phyloP scores from a whole-genome alignment of 2,113 vertebrate genomes.

The Carollia perspicillata region DNA sequence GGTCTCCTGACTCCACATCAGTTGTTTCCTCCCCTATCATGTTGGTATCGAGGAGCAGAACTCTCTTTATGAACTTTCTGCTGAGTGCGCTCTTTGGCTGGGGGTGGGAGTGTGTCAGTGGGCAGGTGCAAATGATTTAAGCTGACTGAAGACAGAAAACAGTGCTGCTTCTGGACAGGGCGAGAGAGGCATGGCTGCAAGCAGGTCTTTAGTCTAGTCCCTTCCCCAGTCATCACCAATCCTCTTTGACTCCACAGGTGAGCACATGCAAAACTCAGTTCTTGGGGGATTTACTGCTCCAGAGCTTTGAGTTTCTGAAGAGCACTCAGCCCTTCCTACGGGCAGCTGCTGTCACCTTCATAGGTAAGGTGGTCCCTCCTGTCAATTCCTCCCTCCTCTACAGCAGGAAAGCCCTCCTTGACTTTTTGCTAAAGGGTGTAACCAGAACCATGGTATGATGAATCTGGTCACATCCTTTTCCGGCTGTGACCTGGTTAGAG shows the following conservation, averaged over 20 bases:
- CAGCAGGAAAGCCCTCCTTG: not conserved
- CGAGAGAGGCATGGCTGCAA: too few relatives aligned
- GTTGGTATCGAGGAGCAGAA: too few relatives aligned
- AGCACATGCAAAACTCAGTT: not conserved
- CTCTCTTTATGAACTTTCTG: not conserved
- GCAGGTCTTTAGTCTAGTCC: not conserved
- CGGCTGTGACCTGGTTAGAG: not conserved
- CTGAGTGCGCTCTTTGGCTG: not conserved
- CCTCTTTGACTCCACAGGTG: not conserved
- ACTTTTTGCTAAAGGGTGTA: not conserved
- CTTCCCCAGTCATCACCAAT: not conserved
- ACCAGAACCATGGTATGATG: not conserved
- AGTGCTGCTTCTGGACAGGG: not conserved
- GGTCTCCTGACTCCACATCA: not conserved
- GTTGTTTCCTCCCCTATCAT: not conserved
- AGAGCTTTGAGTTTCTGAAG: constrained; percentile 38
- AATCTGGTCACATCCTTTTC: not conserved
- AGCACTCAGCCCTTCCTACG: not conserved
- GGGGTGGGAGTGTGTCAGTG: not conserved
- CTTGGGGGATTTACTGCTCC: constrained; percentile 12
- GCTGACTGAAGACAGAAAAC: not conserved
- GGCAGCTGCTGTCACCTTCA: not conserved
- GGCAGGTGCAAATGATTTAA: not conserved
- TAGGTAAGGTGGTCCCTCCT: not conserved
- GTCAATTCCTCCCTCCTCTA: not conserved